A percentile compares a stretch with the other conserved stretches of the same genome.
phyloP scores from a whole-genome alignment of 2,797 vertebrate genomes.

The Borostomias antarcticus region DNA sequence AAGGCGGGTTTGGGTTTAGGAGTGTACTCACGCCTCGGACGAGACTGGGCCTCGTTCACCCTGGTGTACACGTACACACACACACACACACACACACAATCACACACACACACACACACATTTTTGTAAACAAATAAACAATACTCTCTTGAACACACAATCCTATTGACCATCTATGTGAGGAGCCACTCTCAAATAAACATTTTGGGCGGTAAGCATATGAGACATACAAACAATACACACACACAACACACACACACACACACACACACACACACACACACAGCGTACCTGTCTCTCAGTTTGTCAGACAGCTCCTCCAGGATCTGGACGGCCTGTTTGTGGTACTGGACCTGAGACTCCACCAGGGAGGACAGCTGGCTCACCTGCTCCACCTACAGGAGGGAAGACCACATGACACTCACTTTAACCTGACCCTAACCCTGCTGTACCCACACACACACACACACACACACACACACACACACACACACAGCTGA shows the following conservation, averaged over 20 bases:
- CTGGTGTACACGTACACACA: slow-evolving; percentile 62
- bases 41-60: slow-evolving; percentile 83
- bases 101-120: slow-evolving; percentile 8
- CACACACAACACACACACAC: neutral
- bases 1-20: slow-evolving; percentile 82
- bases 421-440: neutral
- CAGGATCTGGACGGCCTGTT: slow-evolving; percentile 83
- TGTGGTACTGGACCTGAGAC: slow-evolving; percentile 92
- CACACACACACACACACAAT: slow-evolving; percentile 17
- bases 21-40: slow-evolving; percentile 82
- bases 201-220: no score
- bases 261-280: slow-evolving; percentile 23
- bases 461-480: no score
- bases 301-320: slow-evolving; percentile 65
- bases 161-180: no score
- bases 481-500: no score
- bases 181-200: no score
- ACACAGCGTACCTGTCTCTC: slow-evolving; percentile 52
- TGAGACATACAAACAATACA: neutral
- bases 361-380: slow-evolving; percentile 92
- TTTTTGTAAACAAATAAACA: no score
- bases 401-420: neutral
- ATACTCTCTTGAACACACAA: no score
- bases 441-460: no score
- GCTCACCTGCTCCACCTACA: slow-evolving; percentile 94